A percentile compares a stretch with the other conserved stretches of the same genome.
These are phyloP conservation scores for Forbesichthys agassizii DNA, from an alignment of 2,113 vertebrate genomes.

Conservation along the genomic window DNA sequence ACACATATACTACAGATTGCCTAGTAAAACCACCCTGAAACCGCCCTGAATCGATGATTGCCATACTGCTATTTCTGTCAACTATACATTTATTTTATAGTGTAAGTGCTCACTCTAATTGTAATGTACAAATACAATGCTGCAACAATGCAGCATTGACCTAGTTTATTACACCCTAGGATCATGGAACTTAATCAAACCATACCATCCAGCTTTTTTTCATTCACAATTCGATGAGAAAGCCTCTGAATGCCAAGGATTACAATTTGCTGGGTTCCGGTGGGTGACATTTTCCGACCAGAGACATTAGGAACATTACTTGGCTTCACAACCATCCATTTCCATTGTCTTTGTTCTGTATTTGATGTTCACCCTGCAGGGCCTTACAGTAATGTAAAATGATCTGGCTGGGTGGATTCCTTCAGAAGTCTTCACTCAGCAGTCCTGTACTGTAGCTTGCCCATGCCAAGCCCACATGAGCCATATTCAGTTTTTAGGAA, in stretches of 20 bases:
- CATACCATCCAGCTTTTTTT: no score
- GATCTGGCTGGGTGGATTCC: slow-evolving; percentile 66
- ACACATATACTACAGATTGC: slow-evolving; percentile 18
- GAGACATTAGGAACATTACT: slow-evolving; percentile 36
- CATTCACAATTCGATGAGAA: slow-evolving; percentile 37
- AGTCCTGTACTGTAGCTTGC: slow-evolving; percentile 42
- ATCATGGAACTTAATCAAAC: no score
- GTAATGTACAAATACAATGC: no score
- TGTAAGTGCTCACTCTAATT: no score
- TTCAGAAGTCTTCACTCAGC: slow-evolving; percentile 69
- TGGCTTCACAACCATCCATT: slow-evolving; percentile 22
- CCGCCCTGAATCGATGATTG: no score
- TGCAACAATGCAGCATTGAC: no score
- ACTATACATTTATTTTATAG: no score
- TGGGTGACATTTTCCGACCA: slow-evolving; percentile 57
- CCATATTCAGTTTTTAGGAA: slow-evolving; percentile 64
- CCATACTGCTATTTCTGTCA: no score
- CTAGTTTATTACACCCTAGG: no score
- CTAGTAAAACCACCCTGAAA: background rate
- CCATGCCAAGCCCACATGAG: slow-evolving; percentile 66
- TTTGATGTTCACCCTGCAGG: slow-evolving; percentile 15
- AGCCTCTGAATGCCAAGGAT: slow-evolving; percentile 30
- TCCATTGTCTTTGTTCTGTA: slow-evolving; percentile 36
- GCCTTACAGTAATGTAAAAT: slow-evolving; percentile 49
- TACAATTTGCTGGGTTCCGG: slow-evolving; percentile 24